Evolutionary conservation across 2,888 invertebrate genomes (phyloP), one percentile per base, ranked within the genome.

Genomic region (Lysandra coridon): DNA sequence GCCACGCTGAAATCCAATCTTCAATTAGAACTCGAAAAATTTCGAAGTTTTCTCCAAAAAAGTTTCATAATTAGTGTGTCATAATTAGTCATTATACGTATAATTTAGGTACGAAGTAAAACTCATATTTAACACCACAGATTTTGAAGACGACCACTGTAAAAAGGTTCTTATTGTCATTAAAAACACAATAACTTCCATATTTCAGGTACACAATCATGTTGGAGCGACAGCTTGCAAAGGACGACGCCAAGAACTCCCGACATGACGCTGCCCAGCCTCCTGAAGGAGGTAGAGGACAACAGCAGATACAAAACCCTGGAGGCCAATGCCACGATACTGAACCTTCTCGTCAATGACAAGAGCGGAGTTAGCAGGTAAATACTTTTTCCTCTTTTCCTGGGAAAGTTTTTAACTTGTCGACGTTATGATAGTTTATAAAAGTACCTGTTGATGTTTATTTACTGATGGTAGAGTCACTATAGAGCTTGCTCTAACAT

Each of bases 221-320:
- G 90, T 82, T 81, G 83, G 79, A 88, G 89, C 69, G 87, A 88
- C 33, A 81, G 81, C 75, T 75, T 83, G 10, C 81, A 85, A 81
- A 81, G 83, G 83, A 78, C 80, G 17, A 17, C 62, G 7, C 57
- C 60, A 2, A 85, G 82, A 77, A 81, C 83, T 44, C 86, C 87
- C 80, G 89, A 89, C 80, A 87, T 83, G 62, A 86, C 88, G 1
- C 83, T 89, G 75, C 89, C 91, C n/a, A 91, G 88, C 79, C 86
- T 93, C 4, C 85, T 88, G 12, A 90, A 88, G 82, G 94, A 94
- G 84, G 91, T 92, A 2, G 93, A 94, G 84, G 95, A 95, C 84
- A 95, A 93, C 86, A 93, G 94, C 81, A 89, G 93, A 77, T 95
- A 95, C 85, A 95, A 94, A 83, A 94, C 94, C 40, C 83, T 94